These are phyloP conservation scores for Rhagonycha lutea DNA, from an alignment of 2,888 invertebrate genomes.

Conservation along the genomic window DNA sequence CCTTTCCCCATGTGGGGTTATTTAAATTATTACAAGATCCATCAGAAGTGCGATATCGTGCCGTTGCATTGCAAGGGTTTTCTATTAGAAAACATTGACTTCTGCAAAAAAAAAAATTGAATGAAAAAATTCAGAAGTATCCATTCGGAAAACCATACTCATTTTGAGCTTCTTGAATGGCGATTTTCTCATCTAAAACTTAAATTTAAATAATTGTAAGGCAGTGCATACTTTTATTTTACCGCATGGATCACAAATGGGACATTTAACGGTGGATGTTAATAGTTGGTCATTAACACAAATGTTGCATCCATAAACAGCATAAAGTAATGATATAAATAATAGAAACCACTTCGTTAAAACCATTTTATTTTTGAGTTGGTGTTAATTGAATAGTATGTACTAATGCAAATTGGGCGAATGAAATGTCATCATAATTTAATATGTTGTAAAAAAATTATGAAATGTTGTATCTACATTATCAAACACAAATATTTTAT, in stretches of 20 bases:
- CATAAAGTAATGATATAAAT: background rate
- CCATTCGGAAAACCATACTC: background rate
- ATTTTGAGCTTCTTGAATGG: background rate
- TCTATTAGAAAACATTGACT: background rate
- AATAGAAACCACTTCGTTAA: background rate
- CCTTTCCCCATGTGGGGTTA: slow-evolving; percentile 72
- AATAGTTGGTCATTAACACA: background rate
- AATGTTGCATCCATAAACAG: background rate
- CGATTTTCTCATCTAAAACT: background rate
- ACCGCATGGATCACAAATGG: background rate
- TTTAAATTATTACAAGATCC: slow-evolving; percentile 83
- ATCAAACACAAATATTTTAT: too few species aligned
- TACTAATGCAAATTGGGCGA: too few species aligned
- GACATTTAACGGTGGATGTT: background rate
- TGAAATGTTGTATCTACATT: too few species aligned
- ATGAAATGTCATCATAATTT: too few species aligned
- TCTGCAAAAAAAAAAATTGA: background rate
- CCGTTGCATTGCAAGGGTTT: slow-evolving; percentile 54
- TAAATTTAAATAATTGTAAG: background rate
- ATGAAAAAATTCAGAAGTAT: too few species aligned
- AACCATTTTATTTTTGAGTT: too few species aligned
- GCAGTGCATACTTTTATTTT: background rate
- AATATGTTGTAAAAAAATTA: too few species aligned
- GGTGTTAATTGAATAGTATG: too few species aligned
- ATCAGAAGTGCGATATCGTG: slow-evolving; percentile 71